These are phyloP conservation scores for Aurelia aurita complex sp. Pacific DNA, from an alignment of 30 jellyfish, hydroid and myxozoan genomes.

Conservation along the genomic window DNA sequence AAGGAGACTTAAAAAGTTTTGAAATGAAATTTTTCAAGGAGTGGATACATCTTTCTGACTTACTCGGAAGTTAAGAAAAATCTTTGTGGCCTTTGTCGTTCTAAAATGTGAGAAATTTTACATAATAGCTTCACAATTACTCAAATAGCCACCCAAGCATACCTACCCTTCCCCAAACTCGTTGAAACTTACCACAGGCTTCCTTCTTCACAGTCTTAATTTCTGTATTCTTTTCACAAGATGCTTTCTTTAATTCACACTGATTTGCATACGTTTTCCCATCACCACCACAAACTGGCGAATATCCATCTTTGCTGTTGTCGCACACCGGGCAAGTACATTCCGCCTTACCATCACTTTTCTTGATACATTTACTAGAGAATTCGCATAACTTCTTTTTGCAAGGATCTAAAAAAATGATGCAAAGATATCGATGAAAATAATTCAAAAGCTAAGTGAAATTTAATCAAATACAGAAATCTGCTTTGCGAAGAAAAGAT, in stretches of 20 bases:
- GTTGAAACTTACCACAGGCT: conserved; percentile 67
- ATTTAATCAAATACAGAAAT: too few relatives aligned
- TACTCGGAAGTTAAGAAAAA: too few relatives aligned
- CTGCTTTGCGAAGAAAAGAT: too few relatives aligned
- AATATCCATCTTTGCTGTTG: neutral
- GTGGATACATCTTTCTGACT: too few relatives aligned
- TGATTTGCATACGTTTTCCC: conserved; percentile 72
- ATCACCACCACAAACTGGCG: conserved; percentile 84
- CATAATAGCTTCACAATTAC: too few relatives aligned
- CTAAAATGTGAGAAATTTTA: too few relatives aligned
- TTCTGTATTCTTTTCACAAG: conserved; percentile 43
- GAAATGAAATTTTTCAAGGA: too few relatives aligned
- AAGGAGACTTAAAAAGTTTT: too few relatives aligned
- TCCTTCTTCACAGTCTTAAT: conserved; percentile 22
- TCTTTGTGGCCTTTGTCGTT: too few relatives aligned
- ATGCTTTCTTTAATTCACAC: conserved; percentile 52
- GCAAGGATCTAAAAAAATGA: conserved; percentile 48
- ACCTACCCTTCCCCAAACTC: too few relatives aligned
- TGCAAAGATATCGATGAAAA: neutral
- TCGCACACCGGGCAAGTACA: conserved; percentile 68
- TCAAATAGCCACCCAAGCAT: too few relatives aligned
- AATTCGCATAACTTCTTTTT: conserved; percentile 24
- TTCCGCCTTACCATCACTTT: conserved; percentile 27
- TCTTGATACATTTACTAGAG: conserved; percentile 31
- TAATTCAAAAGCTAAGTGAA: too few relatives aligned